Evolutionary conservation across 2,888 invertebrate genomes (phyloP).

Genomic region (Antheraea assamensis): DNA sequence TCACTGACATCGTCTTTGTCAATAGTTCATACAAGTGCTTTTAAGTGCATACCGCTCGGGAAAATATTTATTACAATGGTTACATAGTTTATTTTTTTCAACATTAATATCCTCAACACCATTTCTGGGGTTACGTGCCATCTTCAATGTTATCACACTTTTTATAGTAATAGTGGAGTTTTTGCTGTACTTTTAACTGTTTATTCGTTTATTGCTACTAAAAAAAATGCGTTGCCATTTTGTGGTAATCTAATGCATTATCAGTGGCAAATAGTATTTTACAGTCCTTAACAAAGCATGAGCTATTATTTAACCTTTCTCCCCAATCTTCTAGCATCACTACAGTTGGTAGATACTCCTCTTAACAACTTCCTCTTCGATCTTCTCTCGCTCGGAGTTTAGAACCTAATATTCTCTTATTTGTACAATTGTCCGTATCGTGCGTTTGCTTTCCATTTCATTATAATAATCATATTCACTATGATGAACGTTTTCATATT

Average conservation of each 20-base stretch:
- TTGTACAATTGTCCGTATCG: slow-evolving; percentile 23
- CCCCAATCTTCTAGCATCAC: slow-evolving; percentile 52
- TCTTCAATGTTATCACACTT: slow-evolving; percentile 1
- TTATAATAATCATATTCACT: neutral
- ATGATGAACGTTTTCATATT: neutral
- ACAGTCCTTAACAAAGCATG: slow-evolving; percentile 48
- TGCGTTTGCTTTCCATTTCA: neutral
- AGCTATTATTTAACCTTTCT: slow-evolving; percentile 31
- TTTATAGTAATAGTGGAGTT: slow-evolving; percentile 24
- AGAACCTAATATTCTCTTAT: slow-evolving; percentile 42
- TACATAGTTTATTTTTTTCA: slow-evolving; percentile 35
- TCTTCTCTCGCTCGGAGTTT: slow-evolving; percentile 31
- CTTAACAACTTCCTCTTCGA: neutral
- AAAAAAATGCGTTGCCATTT: slow-evolving; percentile 53
- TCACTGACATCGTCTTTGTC: slow-evolving; percentile 33
- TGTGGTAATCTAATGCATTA: slow-evolving; percentile 54
- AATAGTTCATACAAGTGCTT: slow-evolving; percentile 54
- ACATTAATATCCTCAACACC: neutral
- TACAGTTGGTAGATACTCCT: slow-evolving; percentile 26
- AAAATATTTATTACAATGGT: slow-evolving; percentile 51
- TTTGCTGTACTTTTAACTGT: slow-evolving; percentile 28
- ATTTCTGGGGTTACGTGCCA: neutral
- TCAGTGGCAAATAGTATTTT: slow-evolving; percentile 51
- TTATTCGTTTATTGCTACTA: slow-evolving; percentile 42
- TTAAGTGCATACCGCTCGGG: slow-evolving; percentile 41